These are phyloP conservation scores for Echiichthys vipera DNA, from an alignment of 2,797 vertebrate genomes.

Conservation along the genomic window DNA sequence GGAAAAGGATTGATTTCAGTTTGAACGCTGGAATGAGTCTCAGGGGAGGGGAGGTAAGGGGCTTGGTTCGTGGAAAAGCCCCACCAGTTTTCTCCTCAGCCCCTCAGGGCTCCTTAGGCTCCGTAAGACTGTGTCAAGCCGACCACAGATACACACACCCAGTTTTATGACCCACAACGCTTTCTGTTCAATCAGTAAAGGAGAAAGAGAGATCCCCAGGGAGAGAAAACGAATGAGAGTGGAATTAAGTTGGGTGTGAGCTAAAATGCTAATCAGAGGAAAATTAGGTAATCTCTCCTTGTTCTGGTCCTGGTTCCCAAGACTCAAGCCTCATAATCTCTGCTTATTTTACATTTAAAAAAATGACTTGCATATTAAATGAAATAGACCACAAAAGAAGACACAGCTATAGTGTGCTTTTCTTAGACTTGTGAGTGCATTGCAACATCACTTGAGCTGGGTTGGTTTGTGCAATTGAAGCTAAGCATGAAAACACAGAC, in stretches of 20 bases:
- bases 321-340: neutral
- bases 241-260: constrained; percentile 53
- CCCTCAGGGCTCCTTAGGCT: neutral
- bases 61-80: constrained; percentile 27
- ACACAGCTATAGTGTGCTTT: neutral
- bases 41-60: constrained; percentile 29
- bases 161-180: constrained; percentile 43
- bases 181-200: constrained; percentile 38
- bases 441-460: neutral
- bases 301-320: constrained; percentile 35
- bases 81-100: constrained; percentile 9
- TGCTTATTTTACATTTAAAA: neutral
- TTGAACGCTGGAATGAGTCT: constrained; percentile 58
- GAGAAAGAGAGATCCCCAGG: constrained; percentile 18
- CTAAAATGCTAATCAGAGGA: constrained; percentile 63
- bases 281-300: constrained; percentile 45
- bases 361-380: constrained; percentile 1
- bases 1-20: constrained; percentile 67
- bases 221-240: constrained; percentile 11
- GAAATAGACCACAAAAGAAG: neutral
- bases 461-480: constrained; percentile 5
- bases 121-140: constrained; percentile 6
- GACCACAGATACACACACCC: constrained; percentile 26
- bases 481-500: constrained; percentile 8
- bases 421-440: neutral